phyloP scores from a whole-genome alignment of 2,113 vertebrate species.

The Zosterops borbonicus region DNA sequence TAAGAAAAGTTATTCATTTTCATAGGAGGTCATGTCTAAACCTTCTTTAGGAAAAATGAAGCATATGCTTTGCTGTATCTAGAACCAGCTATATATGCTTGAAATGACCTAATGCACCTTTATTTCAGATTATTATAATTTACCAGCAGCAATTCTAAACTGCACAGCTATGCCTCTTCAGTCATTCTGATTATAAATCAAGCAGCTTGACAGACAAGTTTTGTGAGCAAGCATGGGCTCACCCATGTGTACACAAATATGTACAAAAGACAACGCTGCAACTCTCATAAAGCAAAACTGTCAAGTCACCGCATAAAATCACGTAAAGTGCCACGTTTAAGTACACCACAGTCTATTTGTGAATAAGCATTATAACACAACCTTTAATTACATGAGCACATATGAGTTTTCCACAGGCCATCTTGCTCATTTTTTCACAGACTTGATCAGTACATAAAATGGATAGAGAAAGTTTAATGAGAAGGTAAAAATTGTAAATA shows the following conservation, averaged over 20 bases:
- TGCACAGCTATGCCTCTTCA: neutral
- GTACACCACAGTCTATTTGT: neutral
- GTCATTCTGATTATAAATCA: neutral
- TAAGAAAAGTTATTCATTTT: neutral
- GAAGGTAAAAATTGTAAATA: neutral
- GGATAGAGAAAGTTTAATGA: neutral
- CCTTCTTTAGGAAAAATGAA: neutral
- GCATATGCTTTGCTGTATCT: neutral
- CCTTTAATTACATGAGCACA: conserved; percentile 39
- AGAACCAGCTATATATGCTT: neutral
- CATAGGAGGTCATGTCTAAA: neutral
- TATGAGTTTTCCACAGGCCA: conserved; percentile 6
- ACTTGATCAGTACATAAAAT: neutral
- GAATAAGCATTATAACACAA: neutral
- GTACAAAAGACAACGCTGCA: neutral
- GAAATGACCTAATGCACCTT: neutral
- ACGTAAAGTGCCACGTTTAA: neutral
- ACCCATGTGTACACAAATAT: neutral
- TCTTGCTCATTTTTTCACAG: neutral
- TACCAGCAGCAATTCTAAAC: neutral
- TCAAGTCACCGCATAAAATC: neutral
- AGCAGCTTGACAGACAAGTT: neutral
- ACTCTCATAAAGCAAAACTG: neutral
- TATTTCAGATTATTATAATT: neutral
- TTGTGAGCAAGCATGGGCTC: neutral